Evolutionary conservation across 2,113 vertebrate species (phyloP).

Genomic region (Sinocyclocheilus grahami): DNA sequence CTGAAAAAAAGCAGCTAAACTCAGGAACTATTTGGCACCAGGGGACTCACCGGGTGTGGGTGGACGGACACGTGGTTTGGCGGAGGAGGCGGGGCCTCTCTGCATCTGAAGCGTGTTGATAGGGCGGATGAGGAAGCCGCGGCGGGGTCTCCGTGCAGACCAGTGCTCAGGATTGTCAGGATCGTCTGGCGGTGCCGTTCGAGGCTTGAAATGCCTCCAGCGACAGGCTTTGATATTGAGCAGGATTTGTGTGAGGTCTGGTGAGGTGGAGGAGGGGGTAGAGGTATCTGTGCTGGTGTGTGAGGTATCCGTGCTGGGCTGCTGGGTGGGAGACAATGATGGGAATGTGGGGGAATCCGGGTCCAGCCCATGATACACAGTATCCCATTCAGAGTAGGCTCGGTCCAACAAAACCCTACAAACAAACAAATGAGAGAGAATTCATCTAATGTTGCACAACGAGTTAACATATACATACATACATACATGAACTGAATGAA

Average conservation of each 20-base stretch:
- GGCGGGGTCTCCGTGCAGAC: constrained; percentile 82
- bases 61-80: constrained; percentile 57
- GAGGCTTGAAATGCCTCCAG: constrained; percentile 99
- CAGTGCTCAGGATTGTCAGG: constrained; percentile 83
- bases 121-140: constrained; percentile 40
- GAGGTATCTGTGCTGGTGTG: constrained; percentile 87
- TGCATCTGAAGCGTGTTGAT: constrained; percentile 38
- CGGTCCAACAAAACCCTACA: constrained; percentile 87
- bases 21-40: not conserved
- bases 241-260: constrained; percentile 94
- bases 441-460: no score
- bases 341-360: constrained; percentile 83
- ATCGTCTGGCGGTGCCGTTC: constrained; percentile 82
- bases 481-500: no score
- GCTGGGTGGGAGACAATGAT: constrained; percentile 83
- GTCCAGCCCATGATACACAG: constrained; percentile 83
- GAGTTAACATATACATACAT: no score
- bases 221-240: constrained; percentile 96
- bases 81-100: constrained; percentile 35
- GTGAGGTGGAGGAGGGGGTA: constrained; percentile 60
- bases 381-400: constrained; percentile 84
- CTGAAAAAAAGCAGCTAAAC: not conserved
- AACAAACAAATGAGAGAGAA: not conserved
- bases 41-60: constrained; percentile 66
- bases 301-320: constrained; percentile 90